Evolutionary conservation across 2,888 invertebrate genomes (phyloP).

Genomic region (Cordilura impudica): DNA sequence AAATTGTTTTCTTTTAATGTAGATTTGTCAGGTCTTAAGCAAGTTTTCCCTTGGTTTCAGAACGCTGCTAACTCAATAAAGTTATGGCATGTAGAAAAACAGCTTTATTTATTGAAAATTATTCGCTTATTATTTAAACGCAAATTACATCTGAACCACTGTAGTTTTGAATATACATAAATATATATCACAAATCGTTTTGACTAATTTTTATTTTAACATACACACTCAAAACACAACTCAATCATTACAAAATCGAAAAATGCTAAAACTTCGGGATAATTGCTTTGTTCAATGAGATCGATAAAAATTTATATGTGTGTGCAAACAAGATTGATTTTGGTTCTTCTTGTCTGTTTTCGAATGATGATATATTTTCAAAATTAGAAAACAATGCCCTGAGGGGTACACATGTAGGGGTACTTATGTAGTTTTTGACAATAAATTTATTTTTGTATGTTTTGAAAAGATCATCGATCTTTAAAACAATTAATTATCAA

Average conservation of each 20-base stretch:
- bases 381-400: conserved; percentile 23
- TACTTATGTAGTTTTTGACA: neutral
- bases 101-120: no score
- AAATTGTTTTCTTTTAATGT: no score
- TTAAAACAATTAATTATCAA: conserved; percentile 27
- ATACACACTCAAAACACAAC: conserved; percentile 3
- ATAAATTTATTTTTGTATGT: neutral
- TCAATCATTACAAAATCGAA: conserved; percentile 8
- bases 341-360: neutral
- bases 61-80: no score
- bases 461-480: conserved; percentile 21
- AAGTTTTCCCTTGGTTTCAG: no score
- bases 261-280: neutral
- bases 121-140: no score
- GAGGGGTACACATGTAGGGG: conserved; percentile 8
- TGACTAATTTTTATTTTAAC: conserved; percentile 34
- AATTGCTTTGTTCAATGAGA: conserved; percentile 3
- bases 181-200: conserved; percentile 30
- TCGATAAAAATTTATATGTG: neutral
- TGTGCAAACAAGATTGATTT: neutral
- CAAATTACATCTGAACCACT: no score
- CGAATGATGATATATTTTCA: neutral
- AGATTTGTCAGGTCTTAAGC: no score
- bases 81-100: no score
- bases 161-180: no score